A percentile compares a stretch with the other conserved stretches of the same genome.
These are phyloP conservation scores for Microcebus lehilahytsara DNA, from an alignment of 2,113 vertebrate genomes.

Conservation along the genomic window DNA sequence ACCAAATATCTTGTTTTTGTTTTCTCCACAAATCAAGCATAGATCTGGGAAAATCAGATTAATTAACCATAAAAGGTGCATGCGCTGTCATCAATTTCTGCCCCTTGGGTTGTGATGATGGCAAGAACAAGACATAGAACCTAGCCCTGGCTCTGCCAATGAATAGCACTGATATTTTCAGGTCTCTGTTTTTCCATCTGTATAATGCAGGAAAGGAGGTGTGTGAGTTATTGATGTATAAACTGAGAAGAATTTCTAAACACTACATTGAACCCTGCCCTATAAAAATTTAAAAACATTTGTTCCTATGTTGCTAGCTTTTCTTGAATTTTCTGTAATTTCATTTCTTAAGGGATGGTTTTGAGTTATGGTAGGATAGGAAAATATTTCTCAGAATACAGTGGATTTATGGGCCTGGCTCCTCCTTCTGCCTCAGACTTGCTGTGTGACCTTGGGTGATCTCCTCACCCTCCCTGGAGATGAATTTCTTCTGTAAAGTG, in stretches of 20 bases:
- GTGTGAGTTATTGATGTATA: background rate
- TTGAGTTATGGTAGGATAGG: background rate
- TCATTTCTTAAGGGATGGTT: background rate
- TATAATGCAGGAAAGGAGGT: background rate
- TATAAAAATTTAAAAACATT: background rate
- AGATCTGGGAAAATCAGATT: background rate
- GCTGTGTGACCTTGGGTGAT: background rate
- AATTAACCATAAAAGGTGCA: background rate
- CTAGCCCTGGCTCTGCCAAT: background rate
- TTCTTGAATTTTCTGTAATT: background rate
- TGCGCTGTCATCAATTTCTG: background rate
- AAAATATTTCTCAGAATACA: background rate
- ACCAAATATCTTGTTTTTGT: background rate
- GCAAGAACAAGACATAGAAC: background rate
- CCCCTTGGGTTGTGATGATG: background rate
- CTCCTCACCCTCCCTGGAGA: background rate
- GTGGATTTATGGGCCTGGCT: background rate
- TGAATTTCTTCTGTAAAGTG: background rate
- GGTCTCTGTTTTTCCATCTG: background rate
- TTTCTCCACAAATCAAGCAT: background rate
- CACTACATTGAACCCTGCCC: background rate
- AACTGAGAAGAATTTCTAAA: background rate
- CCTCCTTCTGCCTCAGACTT: background rate
- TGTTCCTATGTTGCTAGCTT: background rate
- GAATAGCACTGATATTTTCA: background rate